A percentile compares a stretch with the other conserved stretches of the same genome.
These are phyloP conservation scores for Phymanthus crucifer DNA, from an alignment of 92 coral and sea anemone genomes.

Conservation along the genomic window DNA sequence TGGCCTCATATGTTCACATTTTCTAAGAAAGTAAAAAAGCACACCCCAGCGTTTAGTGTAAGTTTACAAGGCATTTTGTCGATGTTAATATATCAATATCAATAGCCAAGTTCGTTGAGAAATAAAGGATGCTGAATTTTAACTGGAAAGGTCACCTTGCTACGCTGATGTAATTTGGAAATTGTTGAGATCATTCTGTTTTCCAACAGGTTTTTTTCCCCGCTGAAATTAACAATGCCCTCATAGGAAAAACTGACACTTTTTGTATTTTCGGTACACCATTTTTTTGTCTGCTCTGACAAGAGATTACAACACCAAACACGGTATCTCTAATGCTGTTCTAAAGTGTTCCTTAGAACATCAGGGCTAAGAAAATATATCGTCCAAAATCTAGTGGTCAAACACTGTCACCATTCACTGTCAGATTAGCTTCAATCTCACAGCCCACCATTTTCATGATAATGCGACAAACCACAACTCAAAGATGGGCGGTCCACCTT, in stretches of 20 bases:
- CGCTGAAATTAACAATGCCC: neutral
- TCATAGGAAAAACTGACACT: neutral
- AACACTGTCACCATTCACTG: constrained; percentile 32
- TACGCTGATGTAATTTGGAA: no score
- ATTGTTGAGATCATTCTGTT: neutral
- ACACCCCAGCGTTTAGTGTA: no score
- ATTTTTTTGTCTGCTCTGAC: neutral
- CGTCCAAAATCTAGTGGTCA: constrained; percentile 38
- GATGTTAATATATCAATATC: no score
- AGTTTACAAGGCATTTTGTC: no score
- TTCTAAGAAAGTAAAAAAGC: no score
- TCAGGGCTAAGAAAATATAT: constrained; percentile 15
- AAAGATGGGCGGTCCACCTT: constrained; percentile 42
- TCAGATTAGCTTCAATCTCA: constrained; percentile 41
- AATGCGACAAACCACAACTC: constrained; percentile 42
- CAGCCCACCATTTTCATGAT: constrained; percentile 35
- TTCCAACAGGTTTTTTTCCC: neutral
- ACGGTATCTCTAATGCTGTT: constrained; percentile 14
- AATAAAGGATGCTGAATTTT: no score
- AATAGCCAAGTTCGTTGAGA: no score
- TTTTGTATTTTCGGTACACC: neutral
- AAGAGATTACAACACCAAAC: neutral
- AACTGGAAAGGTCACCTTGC: no score
- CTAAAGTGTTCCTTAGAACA: constrained; percentile 16
- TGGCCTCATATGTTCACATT: no score